phyloP scores from a whole-genome alignment of 2,797 vertebrate genomes.

The Neopelma chrysocephalum region DNA sequence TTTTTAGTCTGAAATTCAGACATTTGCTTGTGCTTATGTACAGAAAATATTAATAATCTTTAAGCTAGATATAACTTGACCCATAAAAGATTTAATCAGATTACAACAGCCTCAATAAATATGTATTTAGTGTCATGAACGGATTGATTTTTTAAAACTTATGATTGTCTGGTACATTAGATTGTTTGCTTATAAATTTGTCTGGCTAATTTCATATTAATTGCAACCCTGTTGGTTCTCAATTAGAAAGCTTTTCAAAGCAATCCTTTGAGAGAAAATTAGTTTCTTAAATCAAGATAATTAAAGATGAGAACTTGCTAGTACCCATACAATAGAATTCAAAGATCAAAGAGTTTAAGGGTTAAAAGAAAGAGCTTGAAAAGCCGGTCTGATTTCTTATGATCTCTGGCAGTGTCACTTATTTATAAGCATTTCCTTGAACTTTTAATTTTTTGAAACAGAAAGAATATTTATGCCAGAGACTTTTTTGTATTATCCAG shows the following conservation, averaged over 20 bases:
- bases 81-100: not conserved
- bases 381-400: slow-evolving; percentile 1
- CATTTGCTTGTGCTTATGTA: not conserved
- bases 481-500: not conserved
- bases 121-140: not conserved
- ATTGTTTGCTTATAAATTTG: not conserved
- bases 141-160: not conserved
- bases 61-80: not conserved
- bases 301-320: slow-evolving; percentile 27
- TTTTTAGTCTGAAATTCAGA: not conserved
- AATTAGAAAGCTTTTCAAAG: slow-evolving; percentile 28
- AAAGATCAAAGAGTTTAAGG: slow-evolving; percentile 44
- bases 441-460: slow-evolving; percentile 11
- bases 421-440: slow-evolving; percentile 12
- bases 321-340: not conserved
- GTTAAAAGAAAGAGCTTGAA: slow-evolving; percentile 23
- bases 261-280: slow-evolving; percentile 33
- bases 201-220: slow-evolving; percentile 8
- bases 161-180: not conserved
- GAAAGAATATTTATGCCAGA: slow-evolving; percentile 1
- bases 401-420: slow-evolving; percentile 1
- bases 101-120: not conserved
- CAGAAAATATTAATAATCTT: not conserved
- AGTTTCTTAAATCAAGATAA: slow-evolving; percentile 24
- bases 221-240: not conserved